Evolutionary conservation across 2,888 invertebrate species (phyloP), one percentile per base, ranked within the genome.

Genomic region (Rutpela maculata): DNA sequence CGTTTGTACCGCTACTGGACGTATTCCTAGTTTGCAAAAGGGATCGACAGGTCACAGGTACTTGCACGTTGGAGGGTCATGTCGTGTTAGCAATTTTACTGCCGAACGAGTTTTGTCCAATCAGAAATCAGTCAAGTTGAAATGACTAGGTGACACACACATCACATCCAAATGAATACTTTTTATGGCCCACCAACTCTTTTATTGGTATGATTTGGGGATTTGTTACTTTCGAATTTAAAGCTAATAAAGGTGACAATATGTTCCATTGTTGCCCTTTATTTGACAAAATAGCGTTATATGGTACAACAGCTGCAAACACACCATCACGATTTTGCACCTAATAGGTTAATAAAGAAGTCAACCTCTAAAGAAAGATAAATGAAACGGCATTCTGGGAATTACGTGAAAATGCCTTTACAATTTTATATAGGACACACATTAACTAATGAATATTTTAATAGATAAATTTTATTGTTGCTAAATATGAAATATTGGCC

Each of bases 101-200:
- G 80, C 71, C 81, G 83, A 82, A 83, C 80, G 84, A 82, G 82
- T 81, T 82, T 83, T 62, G 83, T 84, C 81, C 85, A 84, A 86
- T 85, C 85, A 84, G 82, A 78, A 82, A 81, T 79, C 84, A 85
- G 79, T 83, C 83, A 84, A 83, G 82, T 81, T 65, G 81, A 82
- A 84, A 82, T 80, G 82, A 82, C 79, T 81, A 78, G 78, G 79
- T 80, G 80, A 80, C 80, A 83, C 79, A 80, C 80, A 81, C 70
- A 75, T 75, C 68, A 35, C 67, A 74, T 68, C 78, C 77, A 78
- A 80, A 80, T 72, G 80, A 77, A 80, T 74, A 80, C 76, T 80
- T 80, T 79, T 80, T 78, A 78, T 74, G 65, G 71, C 68, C 80
- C 73, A 77, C 67, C 75, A 74, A 75, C 74, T 73, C 76, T 76